Conservation (phyloP, 2,113 vertebrate genomes). For the Cryptoleucopteryx plumbea region DNA sequence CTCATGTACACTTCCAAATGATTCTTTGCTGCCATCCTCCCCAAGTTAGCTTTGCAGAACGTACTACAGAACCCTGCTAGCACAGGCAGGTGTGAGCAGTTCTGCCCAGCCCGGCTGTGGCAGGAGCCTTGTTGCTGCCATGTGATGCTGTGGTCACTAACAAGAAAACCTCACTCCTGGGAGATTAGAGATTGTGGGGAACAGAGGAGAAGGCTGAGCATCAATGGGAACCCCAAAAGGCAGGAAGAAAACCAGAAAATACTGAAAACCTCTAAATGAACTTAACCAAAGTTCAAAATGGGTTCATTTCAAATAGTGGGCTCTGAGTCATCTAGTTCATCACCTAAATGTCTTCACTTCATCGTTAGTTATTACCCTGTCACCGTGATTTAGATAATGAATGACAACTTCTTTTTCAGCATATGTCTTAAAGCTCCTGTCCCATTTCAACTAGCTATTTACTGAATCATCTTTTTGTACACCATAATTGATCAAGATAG, state of each 20-base stretch:
- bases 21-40: not conserved
- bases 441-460: not conserved
- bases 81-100: fast-evolving
- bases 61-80: not conserved
- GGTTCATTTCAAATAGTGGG: not conserved
- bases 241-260: not conserved
- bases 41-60: not conserved
- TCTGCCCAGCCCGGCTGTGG: not conserved
- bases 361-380: not conserved
- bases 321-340: not conserved
- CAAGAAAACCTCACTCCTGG: not conserved
- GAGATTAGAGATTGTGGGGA: not conserved
- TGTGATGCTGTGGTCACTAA: not conserved
- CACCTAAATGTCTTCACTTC: not conserved
- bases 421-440: not conserved
- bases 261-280: not conserved
- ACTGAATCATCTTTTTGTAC: not conserved
- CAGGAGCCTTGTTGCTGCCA: not conserved
- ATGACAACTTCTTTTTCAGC: not conserved
- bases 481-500: not conserved
- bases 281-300: not conserved
- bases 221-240: not conserved
- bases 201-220: not conserved
- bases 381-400: not conserved
- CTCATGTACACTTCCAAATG: not conserved